Evolutionary conservation across 2,113 vertebrate species (phyloP), one percentile per base, ranked within the genome.

Genomic region (Callorhinus ursinus): DNA sequence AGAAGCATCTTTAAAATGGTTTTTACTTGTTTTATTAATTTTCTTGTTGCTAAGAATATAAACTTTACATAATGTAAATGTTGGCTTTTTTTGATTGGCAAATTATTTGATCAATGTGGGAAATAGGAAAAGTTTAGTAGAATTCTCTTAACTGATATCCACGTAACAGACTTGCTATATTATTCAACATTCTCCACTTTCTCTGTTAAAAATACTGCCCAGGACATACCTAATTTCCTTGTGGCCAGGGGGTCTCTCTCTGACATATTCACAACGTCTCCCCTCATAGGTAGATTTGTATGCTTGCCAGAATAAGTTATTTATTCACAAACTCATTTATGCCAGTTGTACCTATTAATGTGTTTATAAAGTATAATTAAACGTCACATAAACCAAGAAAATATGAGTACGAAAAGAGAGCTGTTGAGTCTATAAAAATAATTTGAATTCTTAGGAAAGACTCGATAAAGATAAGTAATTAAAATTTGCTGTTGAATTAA

Each of bases 361-460:
- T 96, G 74, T 95, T 98, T 92, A 81, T 88, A 22, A 88, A 91
- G 46, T 84, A 0, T 95, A 95, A 98, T 95, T 93, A 97, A 87
- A 95, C 7, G 21, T 92, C 69, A 97, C 74, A 96, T 69, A 90
- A 95, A 84, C 55, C 76, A 84, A 71, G 71, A 95, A 96, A 96
- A 94, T 90, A 81, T 36, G 36, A 90, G 19, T 33, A 65, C 80
- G 14, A 93, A 97, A 97, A 93, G 31, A 88, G 51, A 95, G 86
- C 46, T 87, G 82, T 31, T 90, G 79, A 80, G 36, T 71, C 76
- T 72, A 81, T 77, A 94, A 98, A 97, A 94, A 88, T 93, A 92
- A 96, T 89, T 76, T 96, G 19, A 93, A 59, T 92, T 92, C 74
- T 72, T 95, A 72, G 84, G 49, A 69, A 96, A 96, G 33, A 92